Evolutionary conservation across 2,797 vertebrate genomes (phyloP).

Genomic region (Uromys caudimaculatus): DNA sequence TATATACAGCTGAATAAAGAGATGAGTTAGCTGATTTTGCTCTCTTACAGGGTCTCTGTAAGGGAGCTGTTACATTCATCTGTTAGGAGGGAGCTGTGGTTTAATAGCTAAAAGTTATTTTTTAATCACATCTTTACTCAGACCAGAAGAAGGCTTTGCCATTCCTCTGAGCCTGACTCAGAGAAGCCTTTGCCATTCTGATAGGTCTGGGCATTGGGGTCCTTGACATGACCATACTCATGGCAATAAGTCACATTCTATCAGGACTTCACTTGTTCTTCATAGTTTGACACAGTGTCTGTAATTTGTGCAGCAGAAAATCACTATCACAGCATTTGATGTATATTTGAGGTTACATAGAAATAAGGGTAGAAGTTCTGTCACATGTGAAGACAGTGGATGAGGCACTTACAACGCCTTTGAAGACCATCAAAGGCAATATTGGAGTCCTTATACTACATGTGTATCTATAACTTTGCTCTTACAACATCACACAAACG

Average conservation of each 20-base stretch:
- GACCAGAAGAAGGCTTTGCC: background rate
- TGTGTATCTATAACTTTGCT: background rate
- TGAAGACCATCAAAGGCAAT: slow-evolving; percentile 13
- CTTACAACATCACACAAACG: background rate
- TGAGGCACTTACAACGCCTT: background rate
- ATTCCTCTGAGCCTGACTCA: background rate
- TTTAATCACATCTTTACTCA: background rate
- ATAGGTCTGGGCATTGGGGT: background rate
- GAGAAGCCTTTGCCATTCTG: too few relatives aligned
- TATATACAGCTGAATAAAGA: background rate
- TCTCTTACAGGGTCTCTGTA: background rate
- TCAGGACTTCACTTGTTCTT: background rate
- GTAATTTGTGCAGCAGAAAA: background rate
- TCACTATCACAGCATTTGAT: background rate
- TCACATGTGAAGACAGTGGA: background rate
- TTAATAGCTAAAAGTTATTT: background rate
- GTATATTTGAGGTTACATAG: background rate
- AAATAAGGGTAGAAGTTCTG: background rate
- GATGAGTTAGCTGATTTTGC: background rate
- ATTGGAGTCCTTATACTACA: background rate
- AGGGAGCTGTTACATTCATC: too few relatives aligned
- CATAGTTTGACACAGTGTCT: background rate
- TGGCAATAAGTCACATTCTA: background rate
- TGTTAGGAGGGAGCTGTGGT: background rate
- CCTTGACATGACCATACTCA: background rate